These are phyloP conservation scores for Phyllopteryx taeniolatus DNA, from an alignment of 2,113 vertebrate species.

Conservation along the genomic window DNA sequence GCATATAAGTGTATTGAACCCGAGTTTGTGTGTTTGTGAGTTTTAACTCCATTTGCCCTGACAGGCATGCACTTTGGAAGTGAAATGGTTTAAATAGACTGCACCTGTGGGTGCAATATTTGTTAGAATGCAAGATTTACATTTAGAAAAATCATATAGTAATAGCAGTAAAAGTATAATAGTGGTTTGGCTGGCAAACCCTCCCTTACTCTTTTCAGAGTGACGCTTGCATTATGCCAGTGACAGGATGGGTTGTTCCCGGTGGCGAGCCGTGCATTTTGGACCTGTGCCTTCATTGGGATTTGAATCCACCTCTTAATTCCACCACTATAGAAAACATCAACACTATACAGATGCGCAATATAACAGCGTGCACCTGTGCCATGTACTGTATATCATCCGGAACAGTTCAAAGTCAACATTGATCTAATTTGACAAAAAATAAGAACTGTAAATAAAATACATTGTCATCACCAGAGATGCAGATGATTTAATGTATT, in stretches of 20 bases:
- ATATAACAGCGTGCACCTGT: not conserved
- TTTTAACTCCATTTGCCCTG: not conserved
- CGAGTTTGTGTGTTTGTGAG: not conserved
- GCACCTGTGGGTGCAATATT: not conserved
- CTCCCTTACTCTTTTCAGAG: not conserved
- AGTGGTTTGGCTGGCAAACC: too few species aligned
- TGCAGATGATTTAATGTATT: too few species aligned
- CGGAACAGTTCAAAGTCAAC: not conserved
- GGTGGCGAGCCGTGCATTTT: not conserved
- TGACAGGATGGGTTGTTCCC: not conserved
- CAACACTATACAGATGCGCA: not conserved
- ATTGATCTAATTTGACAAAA: not conserved
- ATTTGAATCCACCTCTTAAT: not conserved
- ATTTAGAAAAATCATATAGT: too few species aligned
- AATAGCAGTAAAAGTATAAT: not conserved
- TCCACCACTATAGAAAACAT: not conserved
- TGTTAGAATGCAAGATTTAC: not conserved
- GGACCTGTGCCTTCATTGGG: not conserved
- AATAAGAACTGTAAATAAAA: not conserved
- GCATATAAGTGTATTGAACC: not conserved
- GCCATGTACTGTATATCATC: not conserved
- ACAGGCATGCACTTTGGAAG: not conserved
- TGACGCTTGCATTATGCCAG: not conserved
- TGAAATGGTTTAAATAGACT: not conserved
- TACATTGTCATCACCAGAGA: too few species aligned